phyloP scores from a whole-genome alignment of 2,113 vertebrate genomes.

The Cairina moschata region DNA sequence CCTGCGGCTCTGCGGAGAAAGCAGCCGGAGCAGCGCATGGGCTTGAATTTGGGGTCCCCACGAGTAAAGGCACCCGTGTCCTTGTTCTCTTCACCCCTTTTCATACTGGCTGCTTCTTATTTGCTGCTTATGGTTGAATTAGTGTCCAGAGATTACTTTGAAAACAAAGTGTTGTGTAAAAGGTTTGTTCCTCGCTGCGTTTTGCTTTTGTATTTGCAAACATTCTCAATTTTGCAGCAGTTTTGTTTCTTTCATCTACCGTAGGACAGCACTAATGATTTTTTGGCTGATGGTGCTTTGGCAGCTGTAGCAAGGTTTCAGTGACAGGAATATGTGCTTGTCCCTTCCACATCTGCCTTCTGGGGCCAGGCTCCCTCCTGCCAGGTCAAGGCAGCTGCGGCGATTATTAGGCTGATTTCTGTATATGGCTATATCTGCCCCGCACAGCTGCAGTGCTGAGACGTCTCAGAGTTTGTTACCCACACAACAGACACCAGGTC shows the following conservation, averaged over 20 bases:
- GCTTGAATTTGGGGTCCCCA: background rate
- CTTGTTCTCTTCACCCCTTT: background rate
- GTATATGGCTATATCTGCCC: background rate
- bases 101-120: background rate
- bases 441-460: background rate
- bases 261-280: rapidly evolving
- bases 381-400: rapidly evolving
- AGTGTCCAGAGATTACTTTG: background rate
- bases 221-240: background rate
- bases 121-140: background rate
- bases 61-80: rapidly evolving
- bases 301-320: background rate
- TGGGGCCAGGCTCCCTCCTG: background rate
- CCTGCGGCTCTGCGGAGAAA: background rate
- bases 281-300: background rate
- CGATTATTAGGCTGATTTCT: background rate
- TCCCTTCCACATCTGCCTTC: background rate
- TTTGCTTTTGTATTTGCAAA: background rate
- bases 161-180: background rate
- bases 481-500: conserved; percentile 28
- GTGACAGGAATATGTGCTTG: background rate
- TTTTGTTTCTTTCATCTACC: background rate
- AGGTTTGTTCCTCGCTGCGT: rapidly evolving
- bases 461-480: conserved; percentile 13
- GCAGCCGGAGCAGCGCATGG: background rate